phyloP scores from a whole-genome alignment of 2,888 invertebrate genomes.

The Drosophila peninsularis region DNA sequence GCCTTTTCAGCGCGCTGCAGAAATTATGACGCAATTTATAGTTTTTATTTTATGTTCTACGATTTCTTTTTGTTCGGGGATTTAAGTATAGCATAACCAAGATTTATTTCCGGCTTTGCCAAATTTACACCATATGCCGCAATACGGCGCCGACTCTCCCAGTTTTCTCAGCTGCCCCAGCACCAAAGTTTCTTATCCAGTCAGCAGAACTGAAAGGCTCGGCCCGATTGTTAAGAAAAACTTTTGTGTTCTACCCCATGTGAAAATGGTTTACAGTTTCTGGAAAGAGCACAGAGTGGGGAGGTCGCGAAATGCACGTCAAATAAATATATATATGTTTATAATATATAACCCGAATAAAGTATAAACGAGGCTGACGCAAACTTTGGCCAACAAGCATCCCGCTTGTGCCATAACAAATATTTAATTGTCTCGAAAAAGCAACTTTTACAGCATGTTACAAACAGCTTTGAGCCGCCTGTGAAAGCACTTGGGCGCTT shows the following conservation, averaged over 20 bases:
- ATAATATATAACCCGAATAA: conserved; percentile 12
- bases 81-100: conserved; percentile 73
- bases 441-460: conserved; percentile 4
- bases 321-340: neutral
- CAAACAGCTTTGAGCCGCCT: conserved; percentile 1
- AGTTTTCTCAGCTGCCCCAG: conserved; percentile 51
- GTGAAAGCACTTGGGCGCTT: no score
- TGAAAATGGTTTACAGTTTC: conserved; percentile 16
- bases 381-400: conserved; percentile 22
- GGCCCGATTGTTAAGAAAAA: conserved; percentile 29
- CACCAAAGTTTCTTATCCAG: conserved; percentile 30
- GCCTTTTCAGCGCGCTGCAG: conserved; percentile 51
- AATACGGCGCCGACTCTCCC: conserved; percentile 31
- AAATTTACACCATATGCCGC: conserved; percentile 70
- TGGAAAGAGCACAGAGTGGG: neutral
- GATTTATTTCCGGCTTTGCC: conserved; percentile 78
- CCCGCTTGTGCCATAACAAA: conserved; percentile 18
- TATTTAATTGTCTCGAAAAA: conserved; percentile 16
- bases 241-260: conserved; percentile 34
- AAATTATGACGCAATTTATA: conserved; percentile 80
- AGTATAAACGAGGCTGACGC: conserved; percentile 19
- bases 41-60: conserved; percentile 59
- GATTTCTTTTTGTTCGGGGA: conserved; percentile 56
- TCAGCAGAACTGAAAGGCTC: conserved; percentile 21
- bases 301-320: neutral